Evolutionary conservation across 2,888 invertebrate species (phyloP).

Genomic region (Drosophila borealis): DNA sequence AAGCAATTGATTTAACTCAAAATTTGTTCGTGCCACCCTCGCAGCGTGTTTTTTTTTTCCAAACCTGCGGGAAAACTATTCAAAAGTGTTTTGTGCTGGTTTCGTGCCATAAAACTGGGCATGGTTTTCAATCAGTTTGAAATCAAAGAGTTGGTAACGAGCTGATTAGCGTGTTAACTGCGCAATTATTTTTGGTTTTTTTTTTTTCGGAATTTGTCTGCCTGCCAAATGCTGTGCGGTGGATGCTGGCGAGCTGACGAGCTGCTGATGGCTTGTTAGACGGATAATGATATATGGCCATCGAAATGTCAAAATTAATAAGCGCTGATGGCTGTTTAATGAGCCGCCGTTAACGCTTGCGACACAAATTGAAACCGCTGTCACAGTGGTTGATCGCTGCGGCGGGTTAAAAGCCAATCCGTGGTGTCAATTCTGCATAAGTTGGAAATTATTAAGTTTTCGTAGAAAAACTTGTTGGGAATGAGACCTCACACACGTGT

Average conservation of each 20-base stretch:
- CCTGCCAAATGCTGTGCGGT: conserved; percentile 17
- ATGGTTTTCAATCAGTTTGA: conserved; percentile 12
- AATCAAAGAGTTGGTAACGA: conserved; percentile 61
- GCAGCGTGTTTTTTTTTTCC: neutral
- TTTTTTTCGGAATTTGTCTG: conserved; percentile 34
- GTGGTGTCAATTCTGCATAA: conserved; percentile 12
- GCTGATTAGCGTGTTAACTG: conserved; percentile 67
- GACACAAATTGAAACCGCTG: conserved; percentile 47
- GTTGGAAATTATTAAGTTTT: neutral
- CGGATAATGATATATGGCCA: conserved; percentile 69
- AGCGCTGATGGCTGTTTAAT: conserved; percentile 63
- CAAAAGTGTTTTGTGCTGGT: conserved; percentile 31
- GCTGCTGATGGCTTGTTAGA: conserved; percentile 57
- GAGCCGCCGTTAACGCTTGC: conserved; percentile 53
- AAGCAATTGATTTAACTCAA: no score
- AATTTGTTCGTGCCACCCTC: conserved; percentile 16
- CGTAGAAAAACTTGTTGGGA: neutral
- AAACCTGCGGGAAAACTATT: conserved; percentile 26
- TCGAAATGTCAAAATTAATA: conserved; percentile 75
- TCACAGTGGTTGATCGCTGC: conserved; percentile 13
- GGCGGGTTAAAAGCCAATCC: conserved; percentile 29
- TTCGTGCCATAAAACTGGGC: conserved; percentile 24
- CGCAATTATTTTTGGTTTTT: conserved; percentile 40
- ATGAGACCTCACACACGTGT: neutral
- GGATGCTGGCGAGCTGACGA: conserved; percentile 40